Conservation (phyloP, 2,888 invertebrate species). For the Melangyna quadrimaculata region DNA sequence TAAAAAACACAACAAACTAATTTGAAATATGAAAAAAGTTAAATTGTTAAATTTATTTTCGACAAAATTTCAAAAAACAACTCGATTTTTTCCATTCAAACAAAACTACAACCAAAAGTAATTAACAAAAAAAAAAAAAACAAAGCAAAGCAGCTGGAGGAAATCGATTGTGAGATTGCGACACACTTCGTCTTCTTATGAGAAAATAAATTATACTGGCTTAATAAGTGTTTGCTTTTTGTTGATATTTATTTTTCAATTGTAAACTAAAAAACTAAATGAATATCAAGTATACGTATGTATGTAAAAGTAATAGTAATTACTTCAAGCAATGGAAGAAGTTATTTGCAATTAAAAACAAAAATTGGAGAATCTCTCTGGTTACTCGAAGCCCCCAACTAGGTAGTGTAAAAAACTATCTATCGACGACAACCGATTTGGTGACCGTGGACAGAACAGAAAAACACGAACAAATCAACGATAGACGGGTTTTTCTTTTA, state of each 20-base stretch:
- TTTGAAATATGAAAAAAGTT: background rate
- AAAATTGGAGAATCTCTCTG: constrained; percentile 28
- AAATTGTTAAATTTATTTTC: background rate
- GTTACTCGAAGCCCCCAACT: constrained; percentile 10
- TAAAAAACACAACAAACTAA: background rate
- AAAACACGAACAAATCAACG: background rate
- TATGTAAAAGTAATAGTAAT: background rate
- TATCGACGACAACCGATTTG: constrained; percentile 1
- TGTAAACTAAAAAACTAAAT: constrained; percentile 28
- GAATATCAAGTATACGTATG: background rate
- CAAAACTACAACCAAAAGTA: constrained; percentile 56
- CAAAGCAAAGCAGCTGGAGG: constrained; percentile 22
- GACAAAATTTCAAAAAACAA: constrained; percentile 24
- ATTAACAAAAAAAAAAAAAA: constrained; percentile 20
- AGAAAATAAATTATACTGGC: constrained; percentile 40
- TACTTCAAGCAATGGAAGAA: constrained; percentile 28
- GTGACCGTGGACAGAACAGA: constrained; percentile 36
- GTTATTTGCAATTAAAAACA: constrained; percentile 31
- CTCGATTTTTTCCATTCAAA: constrained; percentile 15
- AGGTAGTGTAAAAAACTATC: constrained; percentile 12
- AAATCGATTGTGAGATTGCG: constrained; percentile 62
- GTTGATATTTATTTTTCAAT: background rate
- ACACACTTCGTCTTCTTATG: constrained; percentile 37
- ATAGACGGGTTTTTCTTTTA: constrained; percentile 53
- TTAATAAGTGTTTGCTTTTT: constrained; percentile 45